These are phyloP conservation scores for Enteromius viviparus DNA, from an alignment of 2,797 vertebrate species.

Conservation along the genomic window DNA sequence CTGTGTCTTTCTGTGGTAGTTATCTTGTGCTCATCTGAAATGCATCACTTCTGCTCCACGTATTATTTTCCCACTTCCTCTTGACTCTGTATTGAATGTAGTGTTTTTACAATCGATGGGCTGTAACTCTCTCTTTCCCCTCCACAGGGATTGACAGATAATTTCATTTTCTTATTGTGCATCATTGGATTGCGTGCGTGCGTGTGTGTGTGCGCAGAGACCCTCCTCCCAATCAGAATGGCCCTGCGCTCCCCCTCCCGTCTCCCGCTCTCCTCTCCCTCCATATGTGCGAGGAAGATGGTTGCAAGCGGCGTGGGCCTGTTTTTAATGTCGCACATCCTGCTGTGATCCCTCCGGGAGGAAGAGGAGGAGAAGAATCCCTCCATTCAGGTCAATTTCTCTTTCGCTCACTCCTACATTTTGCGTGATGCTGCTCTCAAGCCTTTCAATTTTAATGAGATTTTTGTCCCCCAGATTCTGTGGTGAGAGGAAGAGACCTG, in stretches of 20 bases:
- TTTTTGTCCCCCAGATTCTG: conserved; percentile 38
- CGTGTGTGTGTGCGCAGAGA: background rate
- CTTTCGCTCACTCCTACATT: conserved; percentile 23
- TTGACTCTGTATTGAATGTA: background rate
- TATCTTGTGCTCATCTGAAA: conserved; percentile 1
- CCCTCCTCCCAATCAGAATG: conserved; percentile 35
- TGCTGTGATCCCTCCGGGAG: conserved; percentile 36
- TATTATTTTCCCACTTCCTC: conserved; percentile 15
- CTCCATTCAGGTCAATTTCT: conserved; percentile 27
- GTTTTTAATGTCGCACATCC: conserved; percentile 51
- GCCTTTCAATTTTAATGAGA: conserved; percentile 49
- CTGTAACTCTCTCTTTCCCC: background rate
- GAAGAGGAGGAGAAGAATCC: conserved; percentile 40
- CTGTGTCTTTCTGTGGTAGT: background rate
- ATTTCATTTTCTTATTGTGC: conserved; percentile 23
- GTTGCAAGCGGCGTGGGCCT: conserved; percentile 54
- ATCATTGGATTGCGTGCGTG: conserved; percentile 14
- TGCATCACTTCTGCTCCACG: background rate
- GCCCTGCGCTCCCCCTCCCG: conserved; percentile 14
- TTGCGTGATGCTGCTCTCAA: conserved; percentile 13
- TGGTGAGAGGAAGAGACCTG: conserved; percentile 39
- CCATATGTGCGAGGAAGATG: conserved; percentile 42
- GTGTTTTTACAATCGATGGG: background rate
- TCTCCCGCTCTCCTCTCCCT: conserved; percentile 30
- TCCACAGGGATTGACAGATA: background rate